Evolutionary conservation across 1,140 invertebrate genomes (phyloP).

Genomic region (Pissodes strobi): DNA sequence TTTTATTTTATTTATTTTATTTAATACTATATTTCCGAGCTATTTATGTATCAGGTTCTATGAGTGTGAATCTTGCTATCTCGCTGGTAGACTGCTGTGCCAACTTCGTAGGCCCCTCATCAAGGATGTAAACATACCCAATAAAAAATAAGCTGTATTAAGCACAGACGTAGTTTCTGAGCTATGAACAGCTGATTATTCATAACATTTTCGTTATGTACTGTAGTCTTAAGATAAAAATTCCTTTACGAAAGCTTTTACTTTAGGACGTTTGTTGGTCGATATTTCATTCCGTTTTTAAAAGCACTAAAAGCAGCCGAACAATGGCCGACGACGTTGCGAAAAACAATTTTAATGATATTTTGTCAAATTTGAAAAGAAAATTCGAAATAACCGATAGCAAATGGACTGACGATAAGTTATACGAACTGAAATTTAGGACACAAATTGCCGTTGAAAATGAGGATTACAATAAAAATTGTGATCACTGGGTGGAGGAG

Average conservation of each 20-base stretch:
- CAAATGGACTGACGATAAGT: conserved; percentile 51
- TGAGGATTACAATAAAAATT: conserved; percentile 51
- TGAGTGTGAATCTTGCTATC: too few species aligned
- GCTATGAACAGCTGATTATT: too few species aligned
- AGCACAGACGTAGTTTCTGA: too few species aligned
- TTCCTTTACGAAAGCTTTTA: not conserved
- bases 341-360: conserved; percentile 35
- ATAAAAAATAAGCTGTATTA: too few species aligned
- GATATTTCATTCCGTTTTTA: conserved; percentile 38
- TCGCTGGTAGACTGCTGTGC: too few species aligned
- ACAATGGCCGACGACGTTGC: conserved; percentile 45
- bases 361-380: conserved; percentile 46
- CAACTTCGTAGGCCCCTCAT: too few species aligned
- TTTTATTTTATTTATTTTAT: too few species aligned
- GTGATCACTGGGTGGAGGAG: conserved; percentile 54
- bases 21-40: too few species aligned
- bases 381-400: conserved; percentile 51
- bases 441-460: conserved; percentile 49
- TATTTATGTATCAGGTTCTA: too few species aligned
- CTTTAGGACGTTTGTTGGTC: conserved; percentile 26
- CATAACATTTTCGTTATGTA: too few species aligned
- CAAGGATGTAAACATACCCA: too few species aligned
- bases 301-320: conserved; percentile 34
- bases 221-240: not conserved
- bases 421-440: conserved; percentile 52